phyloP scores from a whole-genome alignment of 2,888 invertebrate species.

The Oscheius myriophilus region DNA sequence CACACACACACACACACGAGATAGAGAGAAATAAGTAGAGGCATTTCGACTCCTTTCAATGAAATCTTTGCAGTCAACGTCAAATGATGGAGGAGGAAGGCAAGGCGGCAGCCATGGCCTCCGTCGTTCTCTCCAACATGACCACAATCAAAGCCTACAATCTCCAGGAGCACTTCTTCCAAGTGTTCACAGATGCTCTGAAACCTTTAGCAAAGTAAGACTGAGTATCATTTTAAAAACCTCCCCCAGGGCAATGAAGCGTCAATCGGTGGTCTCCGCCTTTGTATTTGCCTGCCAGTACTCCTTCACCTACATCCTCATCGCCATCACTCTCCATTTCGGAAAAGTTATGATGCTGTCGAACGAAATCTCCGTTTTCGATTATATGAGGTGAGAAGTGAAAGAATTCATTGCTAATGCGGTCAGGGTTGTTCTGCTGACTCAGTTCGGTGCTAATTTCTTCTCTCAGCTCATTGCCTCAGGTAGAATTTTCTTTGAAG shows the following conservation, averaged over 20 bases:
- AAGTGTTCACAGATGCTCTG: constrained; percentile 61
- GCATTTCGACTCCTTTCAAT: not conserved
- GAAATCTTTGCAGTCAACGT: constrained; percentile 57
- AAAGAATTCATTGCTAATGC: constrained; percentile 3
- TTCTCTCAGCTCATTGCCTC: constrained; percentile 67
- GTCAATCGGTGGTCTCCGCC: constrained; percentile 62
- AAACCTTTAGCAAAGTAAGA: constrained; percentile 60
- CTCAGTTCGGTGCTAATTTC: constrained; percentile 69
- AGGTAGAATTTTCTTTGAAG: not conserved
- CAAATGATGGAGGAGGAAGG: constrained; percentile 69
- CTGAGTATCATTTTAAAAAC: not conserved
- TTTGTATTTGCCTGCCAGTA: constrained; percentile 69
- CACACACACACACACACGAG: too few species aligned
- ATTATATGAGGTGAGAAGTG: constrained; percentile 58
- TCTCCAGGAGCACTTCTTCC: constrained; percentile 64
- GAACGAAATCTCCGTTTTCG: constrained; percentile 65
- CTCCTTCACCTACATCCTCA: constrained; percentile 66
- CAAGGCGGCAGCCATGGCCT: constrained; percentile 65
- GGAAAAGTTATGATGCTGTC: constrained; percentile 64
- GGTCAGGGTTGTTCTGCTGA: constrained; percentile 66
- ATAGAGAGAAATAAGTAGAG: too few species aligned
- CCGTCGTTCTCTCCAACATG: constrained; percentile 67
- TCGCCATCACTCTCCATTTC: constrained; percentile 63
- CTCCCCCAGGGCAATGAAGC: constrained; percentile 62
- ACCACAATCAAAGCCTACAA: constrained; percentile 68